A percentile compares a stretch with the other conserved stretches of the same genome.
phyloP scores from a whole-genome alignment of 2,113 vertebrate genomes.

The Vidua macroura region DNA sequence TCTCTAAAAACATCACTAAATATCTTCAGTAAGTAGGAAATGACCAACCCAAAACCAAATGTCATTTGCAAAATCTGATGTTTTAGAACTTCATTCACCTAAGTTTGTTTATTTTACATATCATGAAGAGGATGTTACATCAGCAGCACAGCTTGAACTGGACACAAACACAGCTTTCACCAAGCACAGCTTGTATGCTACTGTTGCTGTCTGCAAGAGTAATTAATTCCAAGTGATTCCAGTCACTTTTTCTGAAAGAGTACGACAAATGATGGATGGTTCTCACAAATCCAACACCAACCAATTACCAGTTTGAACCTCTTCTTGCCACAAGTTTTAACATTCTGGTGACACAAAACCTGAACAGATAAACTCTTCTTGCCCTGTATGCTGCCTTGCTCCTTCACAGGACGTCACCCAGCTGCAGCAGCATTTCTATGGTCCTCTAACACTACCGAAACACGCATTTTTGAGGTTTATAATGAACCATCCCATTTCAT shows the following conservation, averaged over 20 bases:
- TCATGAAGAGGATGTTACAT: background rate
- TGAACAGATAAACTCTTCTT: background rate
- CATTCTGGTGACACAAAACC: background rate
- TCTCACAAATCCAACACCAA: background rate
- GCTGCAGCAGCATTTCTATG: background rate
- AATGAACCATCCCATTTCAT: background rate
- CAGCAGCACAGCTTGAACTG: background rate
- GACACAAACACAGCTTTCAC: background rate
- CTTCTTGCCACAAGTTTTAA: background rate
- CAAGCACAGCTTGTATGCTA: background rate
- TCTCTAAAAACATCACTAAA: background rate
- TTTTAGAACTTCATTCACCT: background rate
- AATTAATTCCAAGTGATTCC: background rate
- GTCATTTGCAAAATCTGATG: background rate
- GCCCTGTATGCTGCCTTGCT: background rate
- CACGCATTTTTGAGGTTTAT: rapidly evolving
- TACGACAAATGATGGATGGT: background rate
- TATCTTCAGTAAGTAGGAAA: background rate
- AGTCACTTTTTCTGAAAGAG: background rate
- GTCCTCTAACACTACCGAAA: background rate
- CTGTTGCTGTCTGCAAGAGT: background rate
- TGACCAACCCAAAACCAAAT: background rate
- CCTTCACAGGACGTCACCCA: background rate
- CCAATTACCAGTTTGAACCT: rapidly evolving
- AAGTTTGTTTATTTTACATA: background rate